Evolutionary conservation across 1,140 invertebrate genomes (phyloP).

Genomic region (Calliphora vicina): DNA sequence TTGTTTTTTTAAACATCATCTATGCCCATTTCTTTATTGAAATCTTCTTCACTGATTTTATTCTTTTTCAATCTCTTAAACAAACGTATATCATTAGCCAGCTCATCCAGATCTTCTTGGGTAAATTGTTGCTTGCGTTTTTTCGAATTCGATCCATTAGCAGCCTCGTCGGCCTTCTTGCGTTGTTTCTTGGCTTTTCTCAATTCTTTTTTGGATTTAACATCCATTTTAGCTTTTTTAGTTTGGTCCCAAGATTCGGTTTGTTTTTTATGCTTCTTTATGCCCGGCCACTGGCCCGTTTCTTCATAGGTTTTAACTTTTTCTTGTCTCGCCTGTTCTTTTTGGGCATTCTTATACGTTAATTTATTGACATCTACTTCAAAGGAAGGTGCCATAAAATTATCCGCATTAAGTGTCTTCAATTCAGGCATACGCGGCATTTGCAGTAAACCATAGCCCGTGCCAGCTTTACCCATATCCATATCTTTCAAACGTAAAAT

Average conservation of each 20-base stretch:
- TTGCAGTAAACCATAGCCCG: constrained; percentile 87
- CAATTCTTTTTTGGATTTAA: constrained; percentile 68
- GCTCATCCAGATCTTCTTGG: constrained; percentile 83
- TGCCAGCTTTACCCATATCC: constrained; percentile 84
- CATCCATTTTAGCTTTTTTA: constrained; percentile 78
- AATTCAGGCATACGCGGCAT: constrained; percentile 96
- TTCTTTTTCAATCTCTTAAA: constrained; percentile 90
- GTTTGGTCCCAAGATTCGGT: constrained; percentile 82
- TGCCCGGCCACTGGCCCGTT: constrained; percentile 81
- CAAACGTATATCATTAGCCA: constrained; percentile 82
- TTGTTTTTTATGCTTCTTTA: constrained; percentile 70
- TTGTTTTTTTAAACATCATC: constrained; percentile 42
- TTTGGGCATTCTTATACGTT: constrained; percentile 82
- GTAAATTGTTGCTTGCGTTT: constrained; percentile 68
- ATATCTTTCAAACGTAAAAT: constrained; percentile 91
- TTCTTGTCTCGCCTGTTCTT: constrained; percentile 76
- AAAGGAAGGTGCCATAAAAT: constrained; percentile 71
- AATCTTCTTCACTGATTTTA: constrained; percentile 74
- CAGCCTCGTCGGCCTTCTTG: constrained; percentile 54
- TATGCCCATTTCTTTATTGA: constrained; percentile 68
- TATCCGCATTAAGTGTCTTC: constrained; percentile 72
- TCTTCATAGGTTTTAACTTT: constrained; percentile 77
- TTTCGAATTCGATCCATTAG: constrained; percentile 60
- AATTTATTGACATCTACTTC: constrained; percentile 79
- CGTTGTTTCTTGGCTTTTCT: constrained; percentile 70